Evolutionary conservation across 2,888 invertebrate species (phyloP).

Genomic region (Nudaria mundana): DNA sequence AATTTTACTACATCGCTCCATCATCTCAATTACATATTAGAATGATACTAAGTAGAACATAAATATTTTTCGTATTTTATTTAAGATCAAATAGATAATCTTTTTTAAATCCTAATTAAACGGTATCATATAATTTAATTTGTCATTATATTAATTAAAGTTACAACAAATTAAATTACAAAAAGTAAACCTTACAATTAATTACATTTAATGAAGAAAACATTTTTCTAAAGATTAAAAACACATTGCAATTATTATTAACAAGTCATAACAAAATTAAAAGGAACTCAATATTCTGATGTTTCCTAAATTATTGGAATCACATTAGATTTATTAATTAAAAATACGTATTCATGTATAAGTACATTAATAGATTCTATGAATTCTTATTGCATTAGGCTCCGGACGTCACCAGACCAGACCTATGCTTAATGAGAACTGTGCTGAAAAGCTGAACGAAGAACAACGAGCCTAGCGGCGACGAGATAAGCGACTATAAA

Average conservation of each 20-base stretch:
- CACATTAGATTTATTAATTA: conserved; percentile 67
- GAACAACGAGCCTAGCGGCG: conserved; percentile 22
- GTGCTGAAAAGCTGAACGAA: conserved; percentile 42
- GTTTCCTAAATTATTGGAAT: conserved; percentile 65
- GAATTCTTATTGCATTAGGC: conserved; percentile 72
- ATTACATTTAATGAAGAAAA: conserved; percentile 73
- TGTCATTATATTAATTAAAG: conserved; percentile 78
- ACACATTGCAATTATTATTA: conserved; percentile 57
- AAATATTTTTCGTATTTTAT: conserved; percentile 79
- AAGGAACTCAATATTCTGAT: conserved; percentile 78
- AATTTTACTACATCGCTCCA: conserved; percentile 79
- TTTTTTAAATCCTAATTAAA: conserved; percentile 80
- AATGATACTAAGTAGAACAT: conserved; percentile 81
- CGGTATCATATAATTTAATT: conserved; percentile 80
- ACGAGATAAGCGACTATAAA: conserved; percentile 17
- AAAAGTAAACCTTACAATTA: conserved; percentile 63
- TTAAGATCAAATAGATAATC: conserved; percentile 81
- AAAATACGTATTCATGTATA: conserved; percentile 59
- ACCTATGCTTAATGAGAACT: conserved; percentile 45
- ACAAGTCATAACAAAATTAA: conserved; percentile 75
- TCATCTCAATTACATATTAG: conserved; percentile 75
- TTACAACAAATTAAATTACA: conserved; percentile 79
- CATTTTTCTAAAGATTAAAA: conserved; percentile 71
- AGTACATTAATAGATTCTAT: conserved; percentile 65
- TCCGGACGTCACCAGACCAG: conserved; percentile 63